These are phyloP conservation scores for Formica exsecta DNA, from an alignment of 1,140 invertebrate genomes.

Conservation along the genomic window DNA sequence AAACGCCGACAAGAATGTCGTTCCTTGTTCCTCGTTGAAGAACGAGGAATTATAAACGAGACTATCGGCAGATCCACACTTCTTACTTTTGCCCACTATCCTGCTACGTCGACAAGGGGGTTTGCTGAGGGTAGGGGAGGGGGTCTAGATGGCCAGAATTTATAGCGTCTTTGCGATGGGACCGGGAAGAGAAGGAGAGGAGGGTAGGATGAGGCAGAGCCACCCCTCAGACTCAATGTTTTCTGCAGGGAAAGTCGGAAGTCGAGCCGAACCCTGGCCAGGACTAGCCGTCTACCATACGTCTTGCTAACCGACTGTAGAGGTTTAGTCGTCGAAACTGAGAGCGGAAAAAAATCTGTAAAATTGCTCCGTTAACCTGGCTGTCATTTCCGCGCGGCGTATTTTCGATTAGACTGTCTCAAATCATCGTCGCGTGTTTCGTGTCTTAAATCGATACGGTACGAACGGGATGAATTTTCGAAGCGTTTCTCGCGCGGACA, in stretches of 20 bases:
- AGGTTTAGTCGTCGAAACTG: slow-evolving; percentile 80
- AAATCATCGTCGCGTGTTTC: slow-evolving; percentile 8
- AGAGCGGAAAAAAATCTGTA: slow-evolving; percentile 73
- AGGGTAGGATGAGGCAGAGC: slow-evolving; percentile 75
- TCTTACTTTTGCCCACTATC: slow-evolving; percentile 84
- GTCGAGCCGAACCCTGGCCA: slow-evolving; percentile 85
- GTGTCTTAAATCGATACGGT: slow-evolving; percentile 64
- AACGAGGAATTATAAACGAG: slow-evolving; percentile 65
- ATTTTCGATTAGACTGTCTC: too few species aligned
- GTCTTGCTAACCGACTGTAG: slow-evolving; percentile 84
- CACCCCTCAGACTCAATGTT: slow-evolving; percentile 86
- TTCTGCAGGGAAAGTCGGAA: slow-evolving; percentile 86
- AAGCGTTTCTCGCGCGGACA: slow-evolving; percentile 73
- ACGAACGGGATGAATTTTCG: slow-evolving; percentile 32
- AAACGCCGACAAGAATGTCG: slow-evolving; percentile 8
- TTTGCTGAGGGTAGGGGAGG: slow-evolving; percentile 21
- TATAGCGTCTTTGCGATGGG: slow-evolving; percentile 85
- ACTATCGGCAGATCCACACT: slow-evolving; percentile 74
- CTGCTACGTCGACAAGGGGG: slow-evolving; percentile 74
- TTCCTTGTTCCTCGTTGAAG: slow-evolving; percentile 18
- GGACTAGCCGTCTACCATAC: slow-evolving; percentile 85
- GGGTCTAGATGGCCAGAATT: slow-evolving; percentile 80
- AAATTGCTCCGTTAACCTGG: slow-evolving; percentile 63
- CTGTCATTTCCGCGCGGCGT: too few species aligned
- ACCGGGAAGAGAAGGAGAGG: slow-evolving; percentile 1